Evolutionary conservation across 92 coral and sea anemone genomes (phyloP).

Genomic region (Scolanthus callimorphus): DNA sequence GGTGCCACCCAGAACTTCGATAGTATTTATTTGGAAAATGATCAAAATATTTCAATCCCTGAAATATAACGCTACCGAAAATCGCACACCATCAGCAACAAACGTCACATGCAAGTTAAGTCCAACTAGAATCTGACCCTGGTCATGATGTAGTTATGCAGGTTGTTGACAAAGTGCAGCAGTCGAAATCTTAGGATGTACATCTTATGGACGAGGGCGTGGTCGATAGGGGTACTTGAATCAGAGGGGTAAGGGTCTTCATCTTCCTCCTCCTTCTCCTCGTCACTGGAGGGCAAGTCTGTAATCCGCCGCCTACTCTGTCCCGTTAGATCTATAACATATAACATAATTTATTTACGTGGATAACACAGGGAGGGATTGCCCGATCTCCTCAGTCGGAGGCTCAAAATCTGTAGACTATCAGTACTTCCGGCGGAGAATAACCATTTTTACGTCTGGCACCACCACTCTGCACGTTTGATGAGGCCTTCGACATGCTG

Average conservation of each 20-base stretch:
- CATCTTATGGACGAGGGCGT: conserved; percentile 68
- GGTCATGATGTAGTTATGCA: conserved; percentile 91
- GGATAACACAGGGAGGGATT: no score
- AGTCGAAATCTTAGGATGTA: conserved; percentile 82
- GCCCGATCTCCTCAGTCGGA: no score
- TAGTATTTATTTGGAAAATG: no score
- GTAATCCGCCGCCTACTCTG: not conserved
- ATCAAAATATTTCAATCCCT: no score
- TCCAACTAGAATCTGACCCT: conserved; percentile 74
- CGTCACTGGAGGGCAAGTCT: conserved; percentile 18
- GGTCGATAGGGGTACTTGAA: conserved; percentile 17
- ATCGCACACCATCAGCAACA: not conserved
- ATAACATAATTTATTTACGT: no score
- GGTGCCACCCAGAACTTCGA: no score
- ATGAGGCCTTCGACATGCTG: no score
- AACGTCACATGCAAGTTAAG: no score
- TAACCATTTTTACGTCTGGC: no score
- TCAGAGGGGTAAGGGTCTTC: not conserved
- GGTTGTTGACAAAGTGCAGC: conserved; percentile 91
- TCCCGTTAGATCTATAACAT: conserved; percentile 25
- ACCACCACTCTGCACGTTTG: no score
- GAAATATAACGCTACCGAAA: not conserved
- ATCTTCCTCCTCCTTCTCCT: conserved; percentile 37
- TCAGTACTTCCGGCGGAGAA: no score
- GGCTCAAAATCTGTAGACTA: no score